Evolutionary conservation across 1,140 invertebrate species (phyloP).

Genomic region (Grapholita molesta): DNA sequence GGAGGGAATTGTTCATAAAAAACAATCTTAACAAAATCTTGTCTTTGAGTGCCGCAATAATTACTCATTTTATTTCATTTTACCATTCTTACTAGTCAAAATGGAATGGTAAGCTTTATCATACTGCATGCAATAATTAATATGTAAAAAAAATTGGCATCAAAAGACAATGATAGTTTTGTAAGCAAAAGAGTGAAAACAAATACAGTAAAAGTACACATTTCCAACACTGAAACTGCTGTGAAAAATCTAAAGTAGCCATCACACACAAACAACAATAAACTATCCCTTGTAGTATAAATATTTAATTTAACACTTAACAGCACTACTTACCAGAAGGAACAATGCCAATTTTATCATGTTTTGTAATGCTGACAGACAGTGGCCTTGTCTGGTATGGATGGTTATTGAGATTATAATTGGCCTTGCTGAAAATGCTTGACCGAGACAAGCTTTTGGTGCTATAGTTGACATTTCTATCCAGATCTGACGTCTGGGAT

Average conservation of each 20-base stretch:
- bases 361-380: constrained; percentile 68
- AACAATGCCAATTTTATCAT: constrained; percentile 58
- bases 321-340: constrained; percentile 57
- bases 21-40: not conserved
- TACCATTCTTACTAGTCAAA: too few species aligned
- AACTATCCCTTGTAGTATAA: constrained; percentile 1
- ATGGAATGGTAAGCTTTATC: too few species aligned
- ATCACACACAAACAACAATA: not conserved
- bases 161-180: too few species aligned
- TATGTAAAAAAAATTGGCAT: too few species aligned
- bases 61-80: too few species aligned
- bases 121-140: too few species aligned
- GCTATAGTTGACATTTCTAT: constrained; percentile 72
- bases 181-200: not conserved
- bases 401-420: constrained; percentile 52
- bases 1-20: not conserved
- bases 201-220: not conserved
- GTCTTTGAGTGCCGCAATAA: not conserved
- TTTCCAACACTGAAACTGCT: not conserved
- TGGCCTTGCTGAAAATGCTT: constrained; percentile 65
- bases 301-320: not conserved
- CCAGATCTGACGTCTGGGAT: constrained; percentile 84
- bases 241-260: not conserved
- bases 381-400: constrained; percentile 74
- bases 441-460: constrained; percentile 60